phyloP scores from a whole-genome alignment of 1,140 invertebrate genomes.

The Akabosia matsudoensis region DNA sequence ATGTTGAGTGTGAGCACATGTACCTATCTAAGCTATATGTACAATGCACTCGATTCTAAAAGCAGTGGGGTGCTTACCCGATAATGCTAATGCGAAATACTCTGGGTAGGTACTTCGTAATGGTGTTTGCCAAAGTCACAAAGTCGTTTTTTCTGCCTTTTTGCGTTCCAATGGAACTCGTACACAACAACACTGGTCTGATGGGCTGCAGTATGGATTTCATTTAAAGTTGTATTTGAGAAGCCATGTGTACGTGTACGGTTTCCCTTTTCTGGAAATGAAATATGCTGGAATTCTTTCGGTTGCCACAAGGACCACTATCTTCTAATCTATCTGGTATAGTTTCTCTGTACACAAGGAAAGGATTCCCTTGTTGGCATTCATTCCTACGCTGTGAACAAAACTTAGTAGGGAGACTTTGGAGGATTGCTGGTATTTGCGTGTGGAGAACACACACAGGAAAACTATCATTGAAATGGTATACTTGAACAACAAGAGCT shows the following conservation, averaged over 20 bases:
- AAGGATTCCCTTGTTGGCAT: slow-evolving; percentile 15
- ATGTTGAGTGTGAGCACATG: too few relatives aligned
- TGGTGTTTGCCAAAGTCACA: neutral
- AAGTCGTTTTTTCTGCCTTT: neutral
- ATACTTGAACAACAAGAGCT: slow-evolving; percentile 1
- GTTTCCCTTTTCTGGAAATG: neutral
- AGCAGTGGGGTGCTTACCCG: neutral
- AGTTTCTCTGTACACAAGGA: neutral
- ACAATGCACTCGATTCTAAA: too few relatives aligned
- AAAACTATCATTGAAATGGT: too few relatives aligned
- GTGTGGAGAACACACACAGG: too few relatives aligned
- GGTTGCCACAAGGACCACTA: neutral
- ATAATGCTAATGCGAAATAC: neutral
- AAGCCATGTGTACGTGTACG: neutral
- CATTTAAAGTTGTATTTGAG: neutral
- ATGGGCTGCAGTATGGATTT: neutral
- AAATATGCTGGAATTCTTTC: neutral
- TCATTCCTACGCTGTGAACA: too few relatives aligned
- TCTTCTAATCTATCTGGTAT: neutral
- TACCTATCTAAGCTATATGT: too few relatives aligned
- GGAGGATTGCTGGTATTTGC: too few relatives aligned
- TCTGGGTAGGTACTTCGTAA: too few relatives aligned
- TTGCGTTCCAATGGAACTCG: too few relatives aligned
- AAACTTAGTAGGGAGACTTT: too few relatives aligned
- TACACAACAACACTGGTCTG: too few relatives aligned